Base-by-base conservation (phyloP, 2,113 vertebrate genomes). In the Albula glossodonta region DNA sequence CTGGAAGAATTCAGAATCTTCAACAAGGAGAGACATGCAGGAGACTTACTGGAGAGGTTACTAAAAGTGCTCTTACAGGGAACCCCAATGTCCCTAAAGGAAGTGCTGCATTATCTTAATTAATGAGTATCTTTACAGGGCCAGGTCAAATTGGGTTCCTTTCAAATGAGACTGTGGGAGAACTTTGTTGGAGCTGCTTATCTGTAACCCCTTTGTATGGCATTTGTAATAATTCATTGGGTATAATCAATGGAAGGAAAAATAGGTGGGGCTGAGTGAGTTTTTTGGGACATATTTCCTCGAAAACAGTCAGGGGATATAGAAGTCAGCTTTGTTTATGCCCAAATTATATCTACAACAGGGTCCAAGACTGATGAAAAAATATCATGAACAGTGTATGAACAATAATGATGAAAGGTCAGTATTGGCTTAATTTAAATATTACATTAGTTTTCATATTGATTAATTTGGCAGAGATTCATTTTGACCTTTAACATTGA, bases 31-130 rank as follows among this genome's bases (percentile, higher is more conserved):
- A 74, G 70, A 31, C 70, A 51, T 82, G 53, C 78, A 81, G 48
- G 53, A 4, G 78, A 74, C 17, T 78, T 74, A 78, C n/a, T 50
- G 25, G 81, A 74, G 77, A 51, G 31, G 31, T 88, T 80, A 81
- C 81, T 81, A 74, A 85, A 91, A 91, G 89, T 91, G 88, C 90
- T 85, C 74, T 83, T 81, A 89, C 78, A 87, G 86, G 90, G 88
- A 89, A 15, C 80, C 51, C 88, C 84, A 84, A 66, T 78, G 84
- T 88, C 78, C 78, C 25, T 49, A 79, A 17, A 84, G 87, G 87
- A 88, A 88, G 87, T 88, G 53, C 81, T 78, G 77, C 56, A 66
- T 66, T 82, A 5, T 19, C 9, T 22, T 66, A 2, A 66, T 22
- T 19, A 0, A 19, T 66, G 19, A 19, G 17, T 66, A 66, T 22